Conservation (phyloP, 2,113 vertebrate genomes). For the Fukomys damarensis region DNA sequence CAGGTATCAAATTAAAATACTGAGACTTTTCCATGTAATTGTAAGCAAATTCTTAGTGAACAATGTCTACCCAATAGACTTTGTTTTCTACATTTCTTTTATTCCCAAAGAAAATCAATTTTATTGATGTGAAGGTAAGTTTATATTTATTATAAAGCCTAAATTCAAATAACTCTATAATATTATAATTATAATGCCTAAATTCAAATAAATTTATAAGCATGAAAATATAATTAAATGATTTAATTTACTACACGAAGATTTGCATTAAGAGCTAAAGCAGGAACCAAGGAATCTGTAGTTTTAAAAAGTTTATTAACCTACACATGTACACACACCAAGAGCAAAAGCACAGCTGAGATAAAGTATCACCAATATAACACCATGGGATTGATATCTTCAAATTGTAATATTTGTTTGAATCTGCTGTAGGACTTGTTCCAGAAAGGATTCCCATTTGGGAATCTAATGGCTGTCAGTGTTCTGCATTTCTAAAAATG, state of each 20-base stretch:
- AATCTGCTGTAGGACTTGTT: neutral
- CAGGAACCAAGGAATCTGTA: neutral
- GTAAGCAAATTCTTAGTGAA: neutral
- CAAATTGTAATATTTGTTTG: neutral
- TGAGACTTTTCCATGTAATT: neutral
- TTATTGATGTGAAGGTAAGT: slow-evolving; percentile 8
- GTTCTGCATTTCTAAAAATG: neutral
- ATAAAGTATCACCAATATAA: neutral
- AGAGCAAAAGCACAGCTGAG: accelerated
- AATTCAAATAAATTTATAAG: neutral
- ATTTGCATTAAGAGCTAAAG: neutral
- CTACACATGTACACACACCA: neutral
- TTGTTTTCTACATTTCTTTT: neutral
- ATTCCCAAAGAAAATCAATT: neutral
- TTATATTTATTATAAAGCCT: neutral
- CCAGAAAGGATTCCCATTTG: neutral
- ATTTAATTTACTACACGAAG: neutral
- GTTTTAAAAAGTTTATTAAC: neutral
- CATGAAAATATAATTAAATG: slow-evolving; percentile 1
- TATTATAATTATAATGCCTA: neutral
- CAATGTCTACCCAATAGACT: neutral
- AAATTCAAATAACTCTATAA: no score
- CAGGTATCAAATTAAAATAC: neutral
- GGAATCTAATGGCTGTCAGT: neutral
- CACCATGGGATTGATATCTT: neutral